phyloP scores from a whole-genome alignment of 1,140 invertebrate genomes.

The Popillia japonica region DNA sequence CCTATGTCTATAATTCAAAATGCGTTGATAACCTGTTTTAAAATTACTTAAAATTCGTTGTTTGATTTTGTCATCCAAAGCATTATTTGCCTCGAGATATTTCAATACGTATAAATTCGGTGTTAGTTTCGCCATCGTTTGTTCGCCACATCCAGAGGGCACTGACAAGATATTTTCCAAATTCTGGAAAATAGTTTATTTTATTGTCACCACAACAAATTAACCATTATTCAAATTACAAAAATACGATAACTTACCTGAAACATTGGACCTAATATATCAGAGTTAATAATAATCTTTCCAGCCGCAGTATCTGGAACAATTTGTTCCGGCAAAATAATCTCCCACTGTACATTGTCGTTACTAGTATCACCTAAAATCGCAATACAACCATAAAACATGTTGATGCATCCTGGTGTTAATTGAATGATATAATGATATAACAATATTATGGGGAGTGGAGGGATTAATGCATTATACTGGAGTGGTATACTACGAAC shows the following conservation, averaged over 20 bases:
- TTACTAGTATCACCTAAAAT: slow-evolving; percentile 1
- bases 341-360: slow-evolving; percentile 50
- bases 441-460: no score
- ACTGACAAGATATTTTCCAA: slow-evolving; percentile 65
- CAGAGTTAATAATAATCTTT: slow-evolving; percentile 64
- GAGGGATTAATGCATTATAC: no score
- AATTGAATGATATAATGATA: no score
- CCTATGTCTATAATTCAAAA: slow-evolving; percentile 73
- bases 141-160: slow-evolving; percentile 77
- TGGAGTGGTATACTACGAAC: no score
- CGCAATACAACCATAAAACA: no score
- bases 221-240: not conserved
- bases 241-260: slow-evolving; percentile 51
- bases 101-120: slow-evolving; percentile 76
- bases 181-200: slow-evolving; percentile 58
- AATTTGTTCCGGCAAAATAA: slow-evolving; percentile 60
- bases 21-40: slow-evolving; percentile 75
- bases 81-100: slow-evolving; percentile 68
- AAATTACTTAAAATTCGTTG: slow-evolving; percentile 70
- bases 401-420: no score
- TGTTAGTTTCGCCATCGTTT: slow-evolving; percentile 81
- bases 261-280: slow-evolving; percentile 68
- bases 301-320: slow-evolving; percentile 63
- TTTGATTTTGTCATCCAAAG: slow-evolving; percentile 62
- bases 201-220: no score